These are phyloP conservation scores for Campoplex capitator DNA, from an alignment of 2,888 invertebrate species.

Conservation along the genomic window DNA sequence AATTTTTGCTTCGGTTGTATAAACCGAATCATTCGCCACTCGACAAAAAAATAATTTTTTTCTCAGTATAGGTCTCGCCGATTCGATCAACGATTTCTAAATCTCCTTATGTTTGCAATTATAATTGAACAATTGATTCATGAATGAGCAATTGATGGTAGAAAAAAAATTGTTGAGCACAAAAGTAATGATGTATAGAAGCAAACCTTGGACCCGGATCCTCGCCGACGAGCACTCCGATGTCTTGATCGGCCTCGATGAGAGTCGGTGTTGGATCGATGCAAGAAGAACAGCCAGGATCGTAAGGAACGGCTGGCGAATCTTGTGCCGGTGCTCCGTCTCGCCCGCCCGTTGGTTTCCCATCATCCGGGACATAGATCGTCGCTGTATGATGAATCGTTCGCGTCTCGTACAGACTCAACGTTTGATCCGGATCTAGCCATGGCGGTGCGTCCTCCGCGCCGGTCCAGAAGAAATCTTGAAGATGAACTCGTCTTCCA, in stretches of 20 bases:
- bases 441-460: constrained; percentile 92
- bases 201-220: constrained; percentile 82
- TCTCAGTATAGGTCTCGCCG: too few relatives aligned
- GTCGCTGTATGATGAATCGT: constrained; percentile 82
- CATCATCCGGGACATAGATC: constrained; percentile 77
- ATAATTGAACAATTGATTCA: too few relatives aligned
- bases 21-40: too few relatives aligned
- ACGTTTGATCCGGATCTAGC: constrained; percentile 85
- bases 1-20: too few relatives aligned
- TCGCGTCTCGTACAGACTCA: constrained; percentile 81
- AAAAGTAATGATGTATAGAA: not conserved
- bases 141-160: too few relatives aligned
- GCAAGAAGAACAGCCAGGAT: constrained; percentile 78
- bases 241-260: constrained; percentile 78
- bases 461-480: constrained; percentile 96
- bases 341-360: constrained; percentile 36
- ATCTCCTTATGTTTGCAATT: too few relatives aligned
- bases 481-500: constrained; percentile 86
- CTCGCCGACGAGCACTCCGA: constrained; percentile 81
- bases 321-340: constrained; percentile 30
- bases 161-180: not conserved
- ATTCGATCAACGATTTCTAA: too few relatives aligned
- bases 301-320: constrained; percentile 62
- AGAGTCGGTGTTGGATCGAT: constrained; percentile 81
- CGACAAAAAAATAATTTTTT: too few relatives aligned